phyloP scores from a whole-genome alignment of 2,113 vertebrate species.

The Hyaena hyaena region DNA sequence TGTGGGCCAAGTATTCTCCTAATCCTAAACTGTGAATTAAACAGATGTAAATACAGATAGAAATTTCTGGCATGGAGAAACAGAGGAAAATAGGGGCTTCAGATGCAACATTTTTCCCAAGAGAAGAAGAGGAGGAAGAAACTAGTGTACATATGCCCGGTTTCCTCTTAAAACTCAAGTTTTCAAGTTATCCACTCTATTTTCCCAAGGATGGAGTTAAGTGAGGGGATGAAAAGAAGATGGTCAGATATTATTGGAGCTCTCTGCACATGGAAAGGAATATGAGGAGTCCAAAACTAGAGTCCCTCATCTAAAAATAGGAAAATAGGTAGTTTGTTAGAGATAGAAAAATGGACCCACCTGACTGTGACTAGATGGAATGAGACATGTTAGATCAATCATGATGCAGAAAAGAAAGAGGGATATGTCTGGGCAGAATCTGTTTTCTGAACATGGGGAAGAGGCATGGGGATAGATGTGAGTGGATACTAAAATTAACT shows the following conservation, averaged over 20 bases:
- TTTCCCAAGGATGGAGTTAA: neutral
- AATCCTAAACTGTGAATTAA: neutral
- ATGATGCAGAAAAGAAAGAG: neutral
- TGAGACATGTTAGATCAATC: neutral
- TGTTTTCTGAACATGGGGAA: neutral
- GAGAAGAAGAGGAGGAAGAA: neutral
- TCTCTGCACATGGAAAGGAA: neutral
- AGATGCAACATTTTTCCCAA: neutral
- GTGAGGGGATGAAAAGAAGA: neutral
- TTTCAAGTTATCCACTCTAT: neutral
- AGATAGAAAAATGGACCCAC: neutral
- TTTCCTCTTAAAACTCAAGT: neutral
- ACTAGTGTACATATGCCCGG: neutral
- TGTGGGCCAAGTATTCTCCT: neutral
- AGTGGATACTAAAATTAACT: neutral
- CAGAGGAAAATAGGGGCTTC: neutral
- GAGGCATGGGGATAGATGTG: accelerated
- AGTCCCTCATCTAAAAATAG: neutral
- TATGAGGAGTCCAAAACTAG: neutral
- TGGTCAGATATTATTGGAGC: neutral
- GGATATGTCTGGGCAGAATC: neutral
- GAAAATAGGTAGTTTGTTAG: neutral
- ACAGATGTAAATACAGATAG: neutral
- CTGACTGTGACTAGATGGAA: neutral
- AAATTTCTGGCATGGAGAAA: neutral